These are phyloP conservation scores for Lasius fuliginosus DNA, from an alignment of 2,888 invertebrate genomes.

Conservation along the genomic window DNA sequence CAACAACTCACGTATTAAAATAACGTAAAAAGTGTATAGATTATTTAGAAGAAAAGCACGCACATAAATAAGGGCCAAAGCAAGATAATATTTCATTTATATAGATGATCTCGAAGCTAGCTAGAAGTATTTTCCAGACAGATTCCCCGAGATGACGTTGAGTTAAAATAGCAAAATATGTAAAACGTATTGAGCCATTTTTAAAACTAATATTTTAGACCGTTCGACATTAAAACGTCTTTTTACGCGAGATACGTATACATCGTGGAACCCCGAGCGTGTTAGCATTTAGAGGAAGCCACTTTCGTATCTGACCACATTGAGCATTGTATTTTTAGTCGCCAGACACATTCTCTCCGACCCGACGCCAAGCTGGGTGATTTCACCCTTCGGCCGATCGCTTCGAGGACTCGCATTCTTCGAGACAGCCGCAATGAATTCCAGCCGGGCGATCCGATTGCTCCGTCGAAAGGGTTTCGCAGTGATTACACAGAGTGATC, in stretches of 20 bases:
- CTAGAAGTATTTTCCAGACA: neutral
- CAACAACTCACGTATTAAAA: neutral
- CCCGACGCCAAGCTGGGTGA: neutral
- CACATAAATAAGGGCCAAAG: no score
- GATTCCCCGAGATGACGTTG: neutral
- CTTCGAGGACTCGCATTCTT: conserved; percentile 32
- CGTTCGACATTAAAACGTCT: neutral
- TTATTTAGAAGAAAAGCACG: neutral
- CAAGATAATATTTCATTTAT: neutral
- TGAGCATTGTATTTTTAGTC: conserved; percentile 26
- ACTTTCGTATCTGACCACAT: conserved; percentile 19
- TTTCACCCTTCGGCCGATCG: conserved; percentile 6
- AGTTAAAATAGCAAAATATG: neutral
- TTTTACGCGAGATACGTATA: neutral
- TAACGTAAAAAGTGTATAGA: neutral
- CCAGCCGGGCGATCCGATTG: conserved; percentile 27
- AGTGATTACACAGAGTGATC: conserved; percentile 38
- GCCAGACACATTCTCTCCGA: neutral
- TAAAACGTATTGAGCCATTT: neutral
- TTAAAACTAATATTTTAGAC: neutral
- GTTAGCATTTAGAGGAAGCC: conserved; percentile 3
- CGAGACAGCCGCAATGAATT: conserved; percentile 46
- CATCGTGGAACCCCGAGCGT: neutral
- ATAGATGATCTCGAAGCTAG: neutral
- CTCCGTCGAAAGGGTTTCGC: conserved; percentile 40